Conservation (phyloP, 2,888 invertebrate genomes). For the Yponomeuta plumbellus region DNA sequence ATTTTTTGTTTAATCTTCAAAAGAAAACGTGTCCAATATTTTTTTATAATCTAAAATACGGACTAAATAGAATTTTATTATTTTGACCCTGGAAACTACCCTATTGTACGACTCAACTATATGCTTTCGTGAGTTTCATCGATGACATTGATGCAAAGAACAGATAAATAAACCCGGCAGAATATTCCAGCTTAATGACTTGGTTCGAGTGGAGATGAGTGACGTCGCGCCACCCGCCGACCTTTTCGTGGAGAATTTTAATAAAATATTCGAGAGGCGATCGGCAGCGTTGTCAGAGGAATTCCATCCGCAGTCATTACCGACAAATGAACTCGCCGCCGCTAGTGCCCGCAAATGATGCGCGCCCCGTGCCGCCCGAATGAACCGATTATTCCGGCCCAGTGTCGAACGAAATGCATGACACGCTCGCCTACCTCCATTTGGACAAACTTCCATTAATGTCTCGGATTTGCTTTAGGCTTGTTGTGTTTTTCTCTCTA, state of each 20-base stretch:
- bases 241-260: conserved; percentile 31
- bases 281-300: conserved; percentile 28
- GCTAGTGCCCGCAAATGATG: conserved; percentile 37
- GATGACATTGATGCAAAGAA: neutral
- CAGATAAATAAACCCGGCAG: neutral
- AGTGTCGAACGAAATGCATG: conserved; percentile 29
- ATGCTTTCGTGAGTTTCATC: neutral
- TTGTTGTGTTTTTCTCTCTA: neutral
- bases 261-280: conserved; percentile 42
- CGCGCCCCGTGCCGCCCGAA: conserved; percentile 31
- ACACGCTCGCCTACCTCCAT: conserved; percentile 28
- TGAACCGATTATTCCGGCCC: conserved; percentile 25
- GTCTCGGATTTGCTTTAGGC: neutral
- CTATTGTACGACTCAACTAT: no score
- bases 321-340: conserved; percentile 44
- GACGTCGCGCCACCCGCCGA: conserved; percentile 19
- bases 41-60: no score
- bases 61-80: no score
- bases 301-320: conserved; percentile 38
- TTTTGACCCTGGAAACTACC: no score
- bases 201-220: neutral
- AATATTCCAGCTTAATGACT: neutral
- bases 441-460: conserved; percentile 16
- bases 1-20: no score
- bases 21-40: no score